Conservation (phyloP, 2,113 vertebrate genomes). For the Cryptomyrus ogoouensis region DNA sequence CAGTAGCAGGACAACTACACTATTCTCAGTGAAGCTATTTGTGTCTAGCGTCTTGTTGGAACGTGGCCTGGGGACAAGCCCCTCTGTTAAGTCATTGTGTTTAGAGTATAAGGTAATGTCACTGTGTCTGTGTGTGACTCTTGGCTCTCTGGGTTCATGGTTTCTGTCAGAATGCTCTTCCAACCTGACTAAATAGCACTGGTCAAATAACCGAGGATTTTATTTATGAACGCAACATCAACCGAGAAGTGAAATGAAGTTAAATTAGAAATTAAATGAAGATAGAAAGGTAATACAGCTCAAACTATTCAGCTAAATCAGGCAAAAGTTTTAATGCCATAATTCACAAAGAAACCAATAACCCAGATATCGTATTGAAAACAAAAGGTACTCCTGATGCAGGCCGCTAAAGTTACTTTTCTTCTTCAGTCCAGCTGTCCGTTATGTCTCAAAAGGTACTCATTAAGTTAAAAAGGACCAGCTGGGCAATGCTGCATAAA, state of each 20-base stretch:
- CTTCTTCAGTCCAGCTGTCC: not conserved
- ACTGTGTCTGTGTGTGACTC: not conserved
- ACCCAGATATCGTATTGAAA: not conserved
- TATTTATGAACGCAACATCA: not conserved
- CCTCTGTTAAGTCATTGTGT: not conserved
- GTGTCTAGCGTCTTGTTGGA: not conserved
- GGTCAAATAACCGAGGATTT: not conserved
- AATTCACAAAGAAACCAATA: not conserved
- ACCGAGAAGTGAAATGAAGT: not conserved
- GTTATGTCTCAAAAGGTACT: not conserved
- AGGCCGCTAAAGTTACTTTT: not conserved
- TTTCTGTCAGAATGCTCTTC: not conserved
- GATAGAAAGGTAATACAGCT: not conserved
- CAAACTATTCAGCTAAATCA: not conserved
- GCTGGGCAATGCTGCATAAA: not conserved
- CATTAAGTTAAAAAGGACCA: not conserved
- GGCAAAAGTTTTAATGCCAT: not conserved
- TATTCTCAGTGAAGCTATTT: not conserved
- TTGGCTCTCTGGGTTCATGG: not conserved
- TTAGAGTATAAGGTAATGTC: not conserved
- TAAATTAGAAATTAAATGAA: not conserved
- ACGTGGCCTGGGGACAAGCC: not conserved
- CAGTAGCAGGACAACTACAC: not conserved
- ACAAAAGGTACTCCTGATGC: not conserved
- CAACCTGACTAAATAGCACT: not conserved